phyloP scores from a whole-genome alignment of 1,140 invertebrate species.

The Monochamus saltuarius region DNA sequence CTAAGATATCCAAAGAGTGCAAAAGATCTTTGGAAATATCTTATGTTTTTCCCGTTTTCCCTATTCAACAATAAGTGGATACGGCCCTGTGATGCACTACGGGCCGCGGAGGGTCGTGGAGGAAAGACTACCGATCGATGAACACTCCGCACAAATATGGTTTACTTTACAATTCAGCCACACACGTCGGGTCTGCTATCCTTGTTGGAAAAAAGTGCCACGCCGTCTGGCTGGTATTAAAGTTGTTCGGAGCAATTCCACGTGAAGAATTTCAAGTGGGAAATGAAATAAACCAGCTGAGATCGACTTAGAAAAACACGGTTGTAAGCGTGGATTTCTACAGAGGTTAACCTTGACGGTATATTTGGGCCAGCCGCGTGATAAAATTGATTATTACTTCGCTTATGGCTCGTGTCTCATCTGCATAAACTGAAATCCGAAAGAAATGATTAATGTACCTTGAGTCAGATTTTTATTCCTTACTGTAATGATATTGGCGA shows the following conservation, averaged over 20 bases:
- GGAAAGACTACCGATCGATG: constrained; percentile 35
- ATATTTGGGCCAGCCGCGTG: constrained; percentile 4
- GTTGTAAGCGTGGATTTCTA: background rate
- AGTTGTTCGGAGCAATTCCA: background rate
- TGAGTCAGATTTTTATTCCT: too few relatives aligned
- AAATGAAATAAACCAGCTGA: background rate
- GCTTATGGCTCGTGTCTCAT: background rate
- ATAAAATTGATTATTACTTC: constrained; percentile 6
- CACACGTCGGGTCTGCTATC: too few relatives aligned
- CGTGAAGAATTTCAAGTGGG: constrained; percentile 7
- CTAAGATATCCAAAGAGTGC: too few relatives aligned
- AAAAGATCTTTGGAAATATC: too few relatives aligned
- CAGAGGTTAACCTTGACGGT: constrained; percentile 3
- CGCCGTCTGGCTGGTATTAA: background rate
- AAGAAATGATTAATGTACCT: too few relatives aligned
- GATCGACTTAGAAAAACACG: background rate
- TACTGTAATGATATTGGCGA: too few relatives aligned
- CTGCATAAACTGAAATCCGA: too few relatives aligned
- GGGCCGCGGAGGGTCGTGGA: constrained; percentile 11
- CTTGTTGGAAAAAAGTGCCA: too few relatives aligned
- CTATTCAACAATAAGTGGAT: too few relatives aligned
- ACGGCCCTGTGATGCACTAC: too few relatives aligned
- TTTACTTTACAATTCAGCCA: constrained; percentile 30
- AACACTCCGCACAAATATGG: constrained; percentile 35
- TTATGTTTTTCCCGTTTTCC: too few relatives aligned